A percentile compares a stretch with the other conserved stretches of the same genome.
Evolutionary conservation across 2,888 invertebrate species (phyloP).

Genomic region (Pterobdella sp.): DNA sequence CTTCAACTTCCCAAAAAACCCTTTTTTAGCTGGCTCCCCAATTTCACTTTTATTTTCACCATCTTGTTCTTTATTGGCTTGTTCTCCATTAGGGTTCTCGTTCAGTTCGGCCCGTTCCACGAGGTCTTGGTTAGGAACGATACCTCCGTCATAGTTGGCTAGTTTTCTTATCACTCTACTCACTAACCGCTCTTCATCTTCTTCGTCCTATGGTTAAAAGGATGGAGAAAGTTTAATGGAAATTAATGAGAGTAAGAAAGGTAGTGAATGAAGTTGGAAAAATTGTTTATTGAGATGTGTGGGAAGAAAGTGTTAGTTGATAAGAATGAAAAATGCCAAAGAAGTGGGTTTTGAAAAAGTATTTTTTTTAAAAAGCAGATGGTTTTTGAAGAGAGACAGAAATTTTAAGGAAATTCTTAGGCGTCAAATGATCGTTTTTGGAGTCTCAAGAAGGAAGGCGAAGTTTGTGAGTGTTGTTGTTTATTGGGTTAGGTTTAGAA

Average conservation of each 20-base stretch:
- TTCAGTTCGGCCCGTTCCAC: constrained; percentile 26
- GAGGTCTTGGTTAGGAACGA: constrained; percentile 70
- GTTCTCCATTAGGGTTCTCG: not conserved
- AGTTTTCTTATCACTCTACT: constrained; percentile 79
- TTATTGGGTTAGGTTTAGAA: not conserved
- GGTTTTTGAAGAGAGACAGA: not conserved
- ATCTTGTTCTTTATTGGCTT: constrained; percentile 59
- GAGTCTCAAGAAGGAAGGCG: not conserved
- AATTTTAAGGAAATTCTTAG: not conserved
- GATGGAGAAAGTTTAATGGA: not conserved
- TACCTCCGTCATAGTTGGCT: constrained; percentile 82
- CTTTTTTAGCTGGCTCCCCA: not conserved
- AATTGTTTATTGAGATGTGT: not conserved
- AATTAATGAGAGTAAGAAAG: constrained; percentile 25
- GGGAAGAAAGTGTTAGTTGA: not conserved
- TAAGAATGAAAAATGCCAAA: not conserved
- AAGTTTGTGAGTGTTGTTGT: not conserved
- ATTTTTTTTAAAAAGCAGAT: no score
- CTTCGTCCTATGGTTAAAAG: constrained; percentile 57
- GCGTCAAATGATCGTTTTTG: not conserved
- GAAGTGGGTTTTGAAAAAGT: not conserved
- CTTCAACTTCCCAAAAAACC: constrained; percentile 28
- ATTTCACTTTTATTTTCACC: constrained; percentile 15
- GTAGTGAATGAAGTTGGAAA: not conserved
- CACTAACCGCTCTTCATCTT: constrained; percentile 80